These are phyloP conservation scores for Lateolabrax maculatus DNA, from an alignment of 2,797 vertebrate genomes.

Conservation along the genomic window DNA sequence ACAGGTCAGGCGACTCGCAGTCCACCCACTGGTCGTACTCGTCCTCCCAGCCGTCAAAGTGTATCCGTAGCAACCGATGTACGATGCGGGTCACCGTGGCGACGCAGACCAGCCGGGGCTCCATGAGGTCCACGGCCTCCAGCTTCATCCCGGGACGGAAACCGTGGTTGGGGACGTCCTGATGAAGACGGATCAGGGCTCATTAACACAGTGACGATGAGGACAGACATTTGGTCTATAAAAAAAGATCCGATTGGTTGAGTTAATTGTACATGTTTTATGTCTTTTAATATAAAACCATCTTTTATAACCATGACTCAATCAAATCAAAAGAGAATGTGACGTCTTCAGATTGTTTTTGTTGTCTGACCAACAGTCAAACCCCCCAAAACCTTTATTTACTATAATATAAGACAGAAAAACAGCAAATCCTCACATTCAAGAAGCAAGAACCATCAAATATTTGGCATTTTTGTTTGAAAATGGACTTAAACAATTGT, in stretches of 20 bases:
- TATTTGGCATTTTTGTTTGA: background rate
- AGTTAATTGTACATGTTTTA: no score
- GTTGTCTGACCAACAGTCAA: no score
- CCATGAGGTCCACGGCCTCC: constrained; percentile 96
- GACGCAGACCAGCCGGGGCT: constrained; percentile 92
- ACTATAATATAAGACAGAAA: background rate
- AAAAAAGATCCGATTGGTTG: no score
- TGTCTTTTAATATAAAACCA: no score
- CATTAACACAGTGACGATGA: no score
- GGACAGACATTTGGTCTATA: no score
- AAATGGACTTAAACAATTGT: background rate
- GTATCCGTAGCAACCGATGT: constrained; percentile 92
- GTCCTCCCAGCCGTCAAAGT: constrained; percentile 96
- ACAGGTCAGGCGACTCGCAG: constrained; percentile 93
- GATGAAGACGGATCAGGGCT: background rate
- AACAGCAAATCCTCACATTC: background rate
- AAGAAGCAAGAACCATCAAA: background rate
- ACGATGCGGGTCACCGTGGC: constrained; percentile 94
- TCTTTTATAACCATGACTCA: no score
- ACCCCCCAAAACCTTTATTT: no score
- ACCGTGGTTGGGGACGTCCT: constrained; percentile 94
- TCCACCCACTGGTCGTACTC: constrained; percentile 97
- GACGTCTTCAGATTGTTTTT: no score
- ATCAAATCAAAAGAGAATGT: no score
- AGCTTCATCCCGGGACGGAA: constrained; percentile 93